phyloP scores from a whole-genome alignment of 2,797 vertebrate species.

The Enteromius anoplus region DNA sequence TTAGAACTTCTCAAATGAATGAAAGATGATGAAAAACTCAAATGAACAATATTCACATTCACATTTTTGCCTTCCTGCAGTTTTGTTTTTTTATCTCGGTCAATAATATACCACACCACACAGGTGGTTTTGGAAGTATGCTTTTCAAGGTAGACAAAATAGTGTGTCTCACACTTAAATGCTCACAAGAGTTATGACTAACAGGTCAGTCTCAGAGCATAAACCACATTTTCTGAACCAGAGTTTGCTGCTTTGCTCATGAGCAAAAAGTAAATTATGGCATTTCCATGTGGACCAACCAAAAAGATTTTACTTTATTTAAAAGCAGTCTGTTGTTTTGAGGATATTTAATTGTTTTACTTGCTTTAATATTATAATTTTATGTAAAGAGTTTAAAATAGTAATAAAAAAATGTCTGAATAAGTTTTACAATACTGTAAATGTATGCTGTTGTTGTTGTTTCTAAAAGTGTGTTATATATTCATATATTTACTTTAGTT shows the following conservation, averaged over 20 bases:
- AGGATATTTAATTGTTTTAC: not conserved
- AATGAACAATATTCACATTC: conserved; percentile 16
- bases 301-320: not conserved
- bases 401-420: not conserved
- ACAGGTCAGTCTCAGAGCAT: conserved; percentile 52
- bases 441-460: not conserved
- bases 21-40: not conserved
- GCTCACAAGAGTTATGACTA: conserved; percentile 62
- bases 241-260: conserved; percentile 21
- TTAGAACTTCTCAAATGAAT: conserved; percentile 3
- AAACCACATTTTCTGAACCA: conserved; percentile 44
- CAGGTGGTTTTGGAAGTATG: conserved; percentile 49
- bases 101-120: conserved; percentile 38
- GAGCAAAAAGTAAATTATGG: not conserved
- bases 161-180: conserved; percentile 45
- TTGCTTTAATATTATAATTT: not conserved
- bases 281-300: not conserved
- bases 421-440: not conserved
- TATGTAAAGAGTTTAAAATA: not conserved
- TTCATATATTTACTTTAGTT: not conserved
- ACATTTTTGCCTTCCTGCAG: not conserved
- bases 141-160: conserved; percentile 49
- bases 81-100: not conserved
- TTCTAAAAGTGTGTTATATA: not conserved
- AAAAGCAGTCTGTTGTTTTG: not conserved